Base-by-base conservation (phyloP, 2,888 invertebrate genomes). In the Elegia similella region DNA sequence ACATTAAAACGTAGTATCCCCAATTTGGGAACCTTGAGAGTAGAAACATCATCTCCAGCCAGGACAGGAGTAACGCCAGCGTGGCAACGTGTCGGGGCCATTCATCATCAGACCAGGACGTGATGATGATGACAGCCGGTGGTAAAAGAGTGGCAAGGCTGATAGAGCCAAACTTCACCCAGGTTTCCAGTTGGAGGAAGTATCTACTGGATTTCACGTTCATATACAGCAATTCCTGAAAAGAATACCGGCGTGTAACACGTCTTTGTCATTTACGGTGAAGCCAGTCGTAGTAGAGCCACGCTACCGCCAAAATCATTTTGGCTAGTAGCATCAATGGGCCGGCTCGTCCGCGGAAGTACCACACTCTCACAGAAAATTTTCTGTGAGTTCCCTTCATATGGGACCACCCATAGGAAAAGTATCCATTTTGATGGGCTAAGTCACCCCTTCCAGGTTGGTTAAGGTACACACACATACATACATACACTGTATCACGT, bases 1-100 rank as follows among this genome's bases (percentile, higher is more conserved):
- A 93, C 93, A 93, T 93, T 6, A 93, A 84, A 1, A 93, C 92
- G 75, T 93, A 93, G 68, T 92, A 92, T 0, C 93, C 93, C 85
- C 92, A 92, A 54, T 88, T 90, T 0, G 93, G 93, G 60, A 93
- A 92, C 56, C 93, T 81, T 0, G 93, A 93, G 1, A 93, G 70
- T 1, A 93, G 72, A 57, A 93, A 92, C 88, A 93, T 92, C 68
- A 93, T 82, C 64, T 93, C 92, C 10, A 92, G 67, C 93, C 93
- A 93, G 0, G 92, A 84, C 2, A 93, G 69, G 10, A 93, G 84
- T 23, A 93, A 65, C 0, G 93, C 92, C 7, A 91, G 61, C 0
- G 93, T 92, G 0, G 93, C 91, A 0, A 93, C 79, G 61, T 93
- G 92, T 2, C 92, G 73, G 0, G 88, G 82, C 92, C 92, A 92